These are phyloP conservation scores for Lamellibrachia luymesi DNA, from an alignment of 1,140 invertebrate genomes.

Conservation along the genomic window DNA sequence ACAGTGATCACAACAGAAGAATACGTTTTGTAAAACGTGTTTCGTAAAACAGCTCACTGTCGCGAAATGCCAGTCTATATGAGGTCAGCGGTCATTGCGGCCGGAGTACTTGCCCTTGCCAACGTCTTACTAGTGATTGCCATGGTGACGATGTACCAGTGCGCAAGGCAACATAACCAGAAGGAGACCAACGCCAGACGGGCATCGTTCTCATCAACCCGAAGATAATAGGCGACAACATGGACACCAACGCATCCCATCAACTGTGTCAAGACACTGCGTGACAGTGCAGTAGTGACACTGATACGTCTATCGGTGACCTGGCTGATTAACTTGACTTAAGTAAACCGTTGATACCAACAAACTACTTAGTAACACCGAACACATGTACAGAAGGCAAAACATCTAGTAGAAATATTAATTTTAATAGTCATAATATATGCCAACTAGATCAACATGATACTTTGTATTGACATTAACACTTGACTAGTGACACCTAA, in stretches of 20 bases:
- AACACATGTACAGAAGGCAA: neutral
- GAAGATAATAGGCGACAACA: neutral
- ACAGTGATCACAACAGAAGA: too few species aligned
- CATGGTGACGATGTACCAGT: neutral
- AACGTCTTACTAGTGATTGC: neutral
- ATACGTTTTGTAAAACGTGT: too few species aligned
- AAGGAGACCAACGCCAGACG: neutral
- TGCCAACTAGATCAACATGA: too few species aligned
- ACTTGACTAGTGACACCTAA: too few species aligned
- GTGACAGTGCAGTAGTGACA: neutral
- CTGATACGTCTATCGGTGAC: neutral
- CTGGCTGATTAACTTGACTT: neutral
- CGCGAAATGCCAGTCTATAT: neutral
- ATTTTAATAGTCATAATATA: neutral
- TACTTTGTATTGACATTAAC: too few species aligned
- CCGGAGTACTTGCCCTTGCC: neutral
- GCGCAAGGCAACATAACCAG: neutral
- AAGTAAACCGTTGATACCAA: too few species aligned
- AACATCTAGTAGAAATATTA: neutral
- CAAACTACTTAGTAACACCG: neutral
- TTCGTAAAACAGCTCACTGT: too few species aligned
- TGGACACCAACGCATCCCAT: neutral
- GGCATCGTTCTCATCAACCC: neutral
- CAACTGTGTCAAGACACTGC: neutral
- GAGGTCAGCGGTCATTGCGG: neutral